Evolutionary conservation across 2,797 vertebrate species (phyloP).

Genomic region (Enteromius paludinosus): DNA sequence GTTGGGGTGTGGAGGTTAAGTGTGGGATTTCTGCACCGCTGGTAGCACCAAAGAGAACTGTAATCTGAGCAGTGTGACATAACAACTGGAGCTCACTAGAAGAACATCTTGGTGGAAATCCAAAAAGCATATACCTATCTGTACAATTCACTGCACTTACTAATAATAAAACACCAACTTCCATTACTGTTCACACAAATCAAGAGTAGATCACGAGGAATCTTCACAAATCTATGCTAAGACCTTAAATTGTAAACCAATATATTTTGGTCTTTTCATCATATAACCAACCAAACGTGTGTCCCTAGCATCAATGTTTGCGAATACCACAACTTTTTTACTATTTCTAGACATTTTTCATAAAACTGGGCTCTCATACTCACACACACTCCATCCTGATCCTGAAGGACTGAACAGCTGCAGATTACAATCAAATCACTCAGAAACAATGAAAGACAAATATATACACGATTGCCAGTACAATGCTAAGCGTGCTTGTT

Average conservation of each 20-base stretch:
- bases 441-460: constrained; percentile 64
- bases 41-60: constrained; percentile 10
- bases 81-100: background rate
- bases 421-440: constrained; percentile 11
- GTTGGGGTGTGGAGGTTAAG: background rate
- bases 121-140: background rate
- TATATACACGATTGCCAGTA: constrained; percentile 61
- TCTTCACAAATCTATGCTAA: background rate
- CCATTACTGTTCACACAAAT: background rate
- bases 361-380: too few relatives aligned
- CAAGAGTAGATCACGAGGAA: background rate
- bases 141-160: background rate
- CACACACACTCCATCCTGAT: background rate
- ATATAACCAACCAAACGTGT: background rate
- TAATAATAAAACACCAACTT: background rate
- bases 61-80: background rate
- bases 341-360: too few relatives aligned
- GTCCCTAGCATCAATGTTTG: too few relatives aligned
- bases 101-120: background rate
- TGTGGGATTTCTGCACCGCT: background rate
- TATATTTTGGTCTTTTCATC: background rate
- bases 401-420: constrained; percentile 36
- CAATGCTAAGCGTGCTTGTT: constrained; percentile 47
- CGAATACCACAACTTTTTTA: too few relatives aligned
- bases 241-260: background rate